Base-by-base conservation (phyloP, 2,113 vertebrate genomes). In the Martes martes region DNA sequence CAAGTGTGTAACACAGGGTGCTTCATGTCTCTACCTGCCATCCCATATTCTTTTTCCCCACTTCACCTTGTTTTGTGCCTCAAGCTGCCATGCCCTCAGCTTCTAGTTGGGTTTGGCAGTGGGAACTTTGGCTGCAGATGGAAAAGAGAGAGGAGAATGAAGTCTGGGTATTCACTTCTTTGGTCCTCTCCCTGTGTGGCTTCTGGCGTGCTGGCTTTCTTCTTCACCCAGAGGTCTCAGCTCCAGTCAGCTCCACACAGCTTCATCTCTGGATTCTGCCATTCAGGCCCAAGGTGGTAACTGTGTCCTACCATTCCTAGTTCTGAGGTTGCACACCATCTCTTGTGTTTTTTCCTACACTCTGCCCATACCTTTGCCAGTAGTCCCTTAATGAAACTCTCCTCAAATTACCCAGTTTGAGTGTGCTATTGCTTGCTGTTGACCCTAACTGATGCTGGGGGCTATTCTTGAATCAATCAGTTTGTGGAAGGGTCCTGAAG, bases 331-430 rank as follows among this genome's bases (percentile, higher is more conserved):
- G 89, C 24, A 33, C 1, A 4, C 15, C 23, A 13, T 57, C 6
- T 79, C 59, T 76, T 87, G 55, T 69, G 33, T 11, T 59, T 81
- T 93, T 31, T 24, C 23, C 91, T 73, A 33, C 13, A 39, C n/a
- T 4, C 23, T 28, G 31, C 31, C 31, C 21, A 26, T 59, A 55
- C 16, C 23, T 96, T 91, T 50, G 39, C 89, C 93, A 93, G 80
- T 23, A 92, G 95, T 92, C 39, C 24, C 69, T 93, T 91, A 84
- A 93, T 89, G 89, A 97, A 84, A 45, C 14, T 52, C 13, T 52
- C 21, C 55, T 87, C 80, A 36, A 85, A 78, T 95, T 59, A 65
- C 63, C 23, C 31, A 78, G 1, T 19, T 92, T 82, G 95, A 74
- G 19, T 18, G 18, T 63, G 23, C 61, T 82, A 8, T 94, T 97